A percentile compares a stretch with the other conserved stretches of the same genome.
Conservation (phyloP, 2,888 invertebrate genomes). For the Auanema sp. region DNA sequence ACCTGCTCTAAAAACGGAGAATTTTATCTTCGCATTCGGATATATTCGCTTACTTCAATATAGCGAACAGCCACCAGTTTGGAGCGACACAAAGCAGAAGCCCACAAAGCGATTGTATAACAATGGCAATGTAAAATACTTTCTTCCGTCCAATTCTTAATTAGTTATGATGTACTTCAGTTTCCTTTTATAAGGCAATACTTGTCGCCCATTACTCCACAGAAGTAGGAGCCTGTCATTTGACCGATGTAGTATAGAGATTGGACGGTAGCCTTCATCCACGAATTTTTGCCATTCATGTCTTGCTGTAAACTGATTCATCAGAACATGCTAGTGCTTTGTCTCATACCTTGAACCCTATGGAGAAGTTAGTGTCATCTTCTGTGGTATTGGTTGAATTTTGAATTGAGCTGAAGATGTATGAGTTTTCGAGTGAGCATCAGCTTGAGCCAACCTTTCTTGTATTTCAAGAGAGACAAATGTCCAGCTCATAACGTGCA, state of each 20-base stretch:
- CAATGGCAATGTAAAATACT: constrained; percentile 76
- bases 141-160: constrained; percentile 76
- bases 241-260: constrained; percentile 62
- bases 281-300: constrained; percentile 52
- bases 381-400: not conserved
- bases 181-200: constrained; percentile 17
- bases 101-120: constrained; percentile 77
- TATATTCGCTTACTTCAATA: constrained; percentile 66
- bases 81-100: constrained; percentile 76
- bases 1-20: constrained; percentile 72
- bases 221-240: constrained; percentile 61
- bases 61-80: constrained; percentile 74
- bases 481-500: constrained; percentile 64
- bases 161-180: constrained; percentile 1
- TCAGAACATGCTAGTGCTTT: not conserved
- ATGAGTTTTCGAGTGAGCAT: not conserved
- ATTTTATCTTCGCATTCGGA: not conserved
- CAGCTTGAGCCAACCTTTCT: no score
- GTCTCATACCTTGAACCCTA: constrained; percentile 7
- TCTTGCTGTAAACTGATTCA: constrained; percentile 54
- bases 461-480: constrained; percentile 53
- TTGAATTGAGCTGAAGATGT: constrained; percentile 1
- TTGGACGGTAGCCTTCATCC: constrained; percentile 60
- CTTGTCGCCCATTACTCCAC: constrained; percentile 63
- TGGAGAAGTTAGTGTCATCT: not conserved